Base-by-base conservation (phyloP, 2,888 invertebrate species). In the Lymantria dispar region DNA sequence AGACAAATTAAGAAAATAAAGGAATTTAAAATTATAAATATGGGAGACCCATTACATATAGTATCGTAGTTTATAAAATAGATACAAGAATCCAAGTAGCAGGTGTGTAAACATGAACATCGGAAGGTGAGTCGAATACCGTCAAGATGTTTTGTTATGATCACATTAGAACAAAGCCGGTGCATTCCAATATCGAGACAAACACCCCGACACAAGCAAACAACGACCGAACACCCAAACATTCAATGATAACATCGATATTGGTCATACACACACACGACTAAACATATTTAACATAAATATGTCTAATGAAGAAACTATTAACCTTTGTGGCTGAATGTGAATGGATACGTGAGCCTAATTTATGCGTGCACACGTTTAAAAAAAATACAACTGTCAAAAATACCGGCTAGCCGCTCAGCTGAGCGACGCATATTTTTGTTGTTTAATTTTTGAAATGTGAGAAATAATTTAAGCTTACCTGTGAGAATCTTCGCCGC, bases 291-390 rank as follows among this genome's bases (percentile, higher is more conserved):
- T 22, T 22, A 22, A 22, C 11, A 46, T 38, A 50, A 49, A 52
- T 41, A 48, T 48, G 54, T 42, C 52, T 5, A 2, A 22, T 3
- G n/a, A 7, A 13, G 43, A 40, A 37, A 13, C 8, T 37, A 31
- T 38, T 47, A 12, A 50, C 38, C 51, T 48, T 48, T 48, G 47
- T 54, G 48, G 45, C 48, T 38, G 41, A 48, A 49, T 44, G 5
- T 55, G 58, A 66, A 62, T 62, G 62, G 64, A 64, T 57, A 58
- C 56, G 52, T 62, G 49, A 58, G 62, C 52, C 59, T 76, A 77
- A 80, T 71, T 68, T 80, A 83, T 81, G 80, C 80, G 60, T 41
- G 48, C 56, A 70, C 81, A 80, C 74, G 81, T 70, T 64, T 69
- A 58, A 66, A 73, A 47, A 73, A 72, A 70, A 71, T 57, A 63